Conservation (phyloP, 2,113 vertebrate genomes). For the Chelonoidis abingdonii region DNA sequence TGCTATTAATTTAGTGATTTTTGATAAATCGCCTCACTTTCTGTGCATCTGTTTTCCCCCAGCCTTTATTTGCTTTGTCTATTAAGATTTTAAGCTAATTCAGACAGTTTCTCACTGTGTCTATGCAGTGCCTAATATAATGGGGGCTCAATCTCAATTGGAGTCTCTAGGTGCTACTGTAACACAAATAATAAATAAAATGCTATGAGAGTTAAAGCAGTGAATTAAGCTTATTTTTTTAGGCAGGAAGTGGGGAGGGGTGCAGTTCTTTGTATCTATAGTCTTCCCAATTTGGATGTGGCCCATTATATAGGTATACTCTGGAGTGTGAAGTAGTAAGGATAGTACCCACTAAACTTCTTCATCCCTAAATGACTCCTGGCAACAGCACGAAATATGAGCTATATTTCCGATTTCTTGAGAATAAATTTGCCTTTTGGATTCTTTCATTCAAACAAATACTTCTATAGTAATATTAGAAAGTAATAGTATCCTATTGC, state of each 20-base stretch:
- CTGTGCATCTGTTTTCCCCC: background rate
- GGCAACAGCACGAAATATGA: background rate
- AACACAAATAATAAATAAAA: background rate
- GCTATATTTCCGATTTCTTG: background rate
- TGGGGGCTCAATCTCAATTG: background rate
- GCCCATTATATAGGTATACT: background rate
- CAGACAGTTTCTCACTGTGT: background rate
- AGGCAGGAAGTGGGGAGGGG: too few species aligned
- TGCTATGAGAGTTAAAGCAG: too few species aligned
- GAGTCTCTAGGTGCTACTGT: background rate
- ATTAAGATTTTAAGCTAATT: background rate
- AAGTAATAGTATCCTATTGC: background rate
- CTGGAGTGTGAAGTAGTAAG: background rate
- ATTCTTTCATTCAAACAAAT: background rate
- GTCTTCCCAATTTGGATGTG: background rate
- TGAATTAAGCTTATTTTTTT: too few species aligned
- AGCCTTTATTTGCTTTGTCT: background rate
- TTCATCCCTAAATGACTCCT: background rate
- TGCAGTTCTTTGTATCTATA: background rate
- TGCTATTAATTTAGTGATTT: background rate
- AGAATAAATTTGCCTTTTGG: background rate
- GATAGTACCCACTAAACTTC: background rate
- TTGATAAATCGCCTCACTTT: background rate
- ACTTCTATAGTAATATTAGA: background rate
- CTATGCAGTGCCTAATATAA: background rate